Base-by-base conservation (phyloP, 2,888 invertebrate genomes). In the Calliphora vomitoria region DNA sequence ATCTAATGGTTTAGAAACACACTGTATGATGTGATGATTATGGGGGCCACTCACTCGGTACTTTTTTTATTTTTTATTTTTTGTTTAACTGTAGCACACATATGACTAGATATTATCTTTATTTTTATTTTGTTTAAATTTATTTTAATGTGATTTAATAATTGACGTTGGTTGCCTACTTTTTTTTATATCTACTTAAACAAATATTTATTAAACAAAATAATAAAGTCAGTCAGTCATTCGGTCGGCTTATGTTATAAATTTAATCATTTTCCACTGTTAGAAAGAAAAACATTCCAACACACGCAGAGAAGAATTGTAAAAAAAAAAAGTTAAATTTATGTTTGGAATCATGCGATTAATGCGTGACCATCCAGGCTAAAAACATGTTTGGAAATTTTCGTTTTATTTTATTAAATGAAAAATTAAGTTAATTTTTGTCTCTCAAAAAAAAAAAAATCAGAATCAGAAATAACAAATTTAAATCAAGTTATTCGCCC, bases 321-420 rank as follows among this genome's bases (percentile, higher is more conserved):
- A 25, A 25, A 25, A 25, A 25, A 25, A 25, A 25, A 25, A 25
- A 25, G 6, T 38, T 1, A 62, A 71, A 74, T 80, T 25, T 74
- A 25, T 55, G 4, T 18, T 60, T 31, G 10, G 15, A 35, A 83
- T 82, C 82, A 83, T 83, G 86, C 20, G 50, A 64, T 79, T 62
- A 38, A 60, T 66, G 72, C 74, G 79, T 86, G 79, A 79, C 35
- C 76, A 66, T 11, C 41, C 76, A 55, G 15, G 6, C 62, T 53
- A 8, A 72, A 50, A 58, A 58, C 13, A 31, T 66, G 4, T 66
- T 41, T 18, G 8, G 10, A 20, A 44, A 13, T 41, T 8, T 68
- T 11, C 6, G 35, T 35, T 35, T 4, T 0, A 35, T 35, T 35
- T 35, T 35, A 0, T 1, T 0, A 58, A 47, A 10, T 47, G 13